Base-by-base conservation (phyloP, 1,140 invertebrate genomes). In the Drosophila varians region DNA sequence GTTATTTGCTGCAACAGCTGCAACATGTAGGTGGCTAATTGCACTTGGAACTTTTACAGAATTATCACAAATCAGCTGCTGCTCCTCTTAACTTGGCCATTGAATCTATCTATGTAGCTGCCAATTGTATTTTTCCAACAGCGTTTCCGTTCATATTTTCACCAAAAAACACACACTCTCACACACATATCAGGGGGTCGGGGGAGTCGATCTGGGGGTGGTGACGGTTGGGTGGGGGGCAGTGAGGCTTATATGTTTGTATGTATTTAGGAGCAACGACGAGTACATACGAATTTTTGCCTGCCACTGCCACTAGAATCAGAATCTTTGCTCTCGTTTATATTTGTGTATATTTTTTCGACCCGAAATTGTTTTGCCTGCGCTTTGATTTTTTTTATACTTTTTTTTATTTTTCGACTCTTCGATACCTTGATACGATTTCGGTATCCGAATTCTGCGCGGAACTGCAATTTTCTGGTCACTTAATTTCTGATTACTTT, bases 211-310 rank as follows among this genome's bases (percentile, higher is more conserved):
- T 70, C 46, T 53, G 14, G 40, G 55, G n/a, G 36, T 14, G 58
- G 46, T 28, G 54, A 38, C 25, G 58, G 16, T 47, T 25, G 53
- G 45, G 43, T 34, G 42, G 54, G 25, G 42, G 46, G 46, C 19
- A 36, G 31, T 26, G 45, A 31, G 62, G 38, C 16, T 18, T 71
- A 47, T 75, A 38, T 79, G 71, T 74, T 40, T 60, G 64, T 70
- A 71, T 80, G 73, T 62, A 58, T 78, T 83, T 83, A 77, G 79
- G 80, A 86, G 79, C 79, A 83, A 79, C 57, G 58, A 64, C 80
- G 79, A 86, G 83, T 84, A 84, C 83, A 84, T 84, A 84, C 80
- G 78, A 87, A 80, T 74, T 77, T 64, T 70, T 74, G 75, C 61
- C 60, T 71, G 62, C 60, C 64, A 68, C 58, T 65, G 56, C 74